Conservation (phyloP, 2,113 vertebrate genomes). For the Leptodactylus fuscus region DNA sequence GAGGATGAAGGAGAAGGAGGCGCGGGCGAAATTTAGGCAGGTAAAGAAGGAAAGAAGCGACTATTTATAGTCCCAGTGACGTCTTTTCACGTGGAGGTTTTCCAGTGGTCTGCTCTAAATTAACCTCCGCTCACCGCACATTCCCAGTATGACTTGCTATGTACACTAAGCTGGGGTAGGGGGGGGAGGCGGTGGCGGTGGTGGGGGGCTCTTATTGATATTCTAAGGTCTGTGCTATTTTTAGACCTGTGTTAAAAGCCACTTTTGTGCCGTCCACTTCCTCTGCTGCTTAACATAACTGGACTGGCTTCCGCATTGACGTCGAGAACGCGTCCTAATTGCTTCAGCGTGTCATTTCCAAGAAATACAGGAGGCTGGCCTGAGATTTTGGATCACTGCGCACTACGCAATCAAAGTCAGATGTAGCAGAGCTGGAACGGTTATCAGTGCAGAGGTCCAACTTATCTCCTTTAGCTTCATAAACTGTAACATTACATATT, state of each 20-base stretch:
- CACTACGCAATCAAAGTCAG: no score
- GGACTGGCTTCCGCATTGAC: neutral
- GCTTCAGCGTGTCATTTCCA: neutral
- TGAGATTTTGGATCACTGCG: neutral
- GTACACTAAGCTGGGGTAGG: neutral
- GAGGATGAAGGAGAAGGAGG: conserved; percentile 92
- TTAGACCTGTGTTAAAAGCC: conserved; percentile 56
- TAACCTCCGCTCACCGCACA: neutral
- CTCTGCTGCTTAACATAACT: conserved; percentile 58
- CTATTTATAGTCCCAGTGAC: conserved; percentile 31
- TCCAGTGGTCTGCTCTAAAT: neutral
- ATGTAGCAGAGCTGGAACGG: neutral
- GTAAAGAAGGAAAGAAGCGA: conserved; percentile 70
- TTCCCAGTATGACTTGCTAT: neutral
- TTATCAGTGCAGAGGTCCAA: neutral
- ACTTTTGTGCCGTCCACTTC: conserved; percentile 49
- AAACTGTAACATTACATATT: no score
- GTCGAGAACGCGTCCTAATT: neutral
- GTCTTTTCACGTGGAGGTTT: neutral
- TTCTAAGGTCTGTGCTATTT: conserved; percentile 54
- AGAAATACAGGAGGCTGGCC: neutral
- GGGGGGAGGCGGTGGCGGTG: neutral
- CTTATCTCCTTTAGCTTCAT: no score
- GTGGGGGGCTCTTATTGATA: neutral
- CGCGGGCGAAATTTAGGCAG: conserved; percentile 91